A percentile compares a stretch with the other conserved stretches of the same genome.
phyloP scores from a whole-genome alignment of 1,140 invertebrate species.

The Augochlora pura region DNA sequence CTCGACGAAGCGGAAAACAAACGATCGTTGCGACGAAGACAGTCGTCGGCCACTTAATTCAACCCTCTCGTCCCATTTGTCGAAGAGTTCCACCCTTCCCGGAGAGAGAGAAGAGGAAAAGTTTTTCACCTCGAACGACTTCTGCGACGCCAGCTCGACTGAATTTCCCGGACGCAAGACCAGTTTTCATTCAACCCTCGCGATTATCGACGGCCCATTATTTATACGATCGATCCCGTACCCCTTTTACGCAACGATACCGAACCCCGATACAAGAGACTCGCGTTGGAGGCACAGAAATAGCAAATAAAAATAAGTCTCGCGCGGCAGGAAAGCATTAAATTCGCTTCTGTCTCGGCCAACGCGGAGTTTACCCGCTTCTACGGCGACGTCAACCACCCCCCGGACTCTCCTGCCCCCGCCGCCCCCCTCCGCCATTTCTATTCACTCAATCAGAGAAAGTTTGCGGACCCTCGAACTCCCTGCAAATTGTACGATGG shows the following conservation, averaged over 20 bases:
- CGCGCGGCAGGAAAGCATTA: neutral
- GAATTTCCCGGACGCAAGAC: neutral
- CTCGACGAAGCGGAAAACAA: neutral
- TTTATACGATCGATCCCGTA: slow-evolving; percentile 28
- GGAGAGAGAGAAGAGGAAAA: neutral
- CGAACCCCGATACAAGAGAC: neutral
- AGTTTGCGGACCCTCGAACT: neutral
- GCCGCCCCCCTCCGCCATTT: neutral
- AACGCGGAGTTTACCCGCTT: neutral
- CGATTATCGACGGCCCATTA: slow-evolving; percentile 32
- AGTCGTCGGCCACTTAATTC: neutral
- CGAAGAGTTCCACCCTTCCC: neutral
- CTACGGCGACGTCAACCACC: neutral
- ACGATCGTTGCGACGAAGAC: neutral
- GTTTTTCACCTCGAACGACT: no score
- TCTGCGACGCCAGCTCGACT: neutral
- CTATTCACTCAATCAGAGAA: neutral
- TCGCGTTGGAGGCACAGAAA: slow-evolving; percentile 2
- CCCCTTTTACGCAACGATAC: slow-evolving; percentile 22
- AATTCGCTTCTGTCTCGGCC: slow-evolving; percentile 1
- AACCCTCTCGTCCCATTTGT: neutral
- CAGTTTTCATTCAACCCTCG: neutral
- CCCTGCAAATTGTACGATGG: neutral
- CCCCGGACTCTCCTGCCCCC: neutral
- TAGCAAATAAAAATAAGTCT: slow-evolving; percentile 38